Conservation (phyloP, 2,797 vertebrate genomes). For the Pelobates cultripes region DNA sequence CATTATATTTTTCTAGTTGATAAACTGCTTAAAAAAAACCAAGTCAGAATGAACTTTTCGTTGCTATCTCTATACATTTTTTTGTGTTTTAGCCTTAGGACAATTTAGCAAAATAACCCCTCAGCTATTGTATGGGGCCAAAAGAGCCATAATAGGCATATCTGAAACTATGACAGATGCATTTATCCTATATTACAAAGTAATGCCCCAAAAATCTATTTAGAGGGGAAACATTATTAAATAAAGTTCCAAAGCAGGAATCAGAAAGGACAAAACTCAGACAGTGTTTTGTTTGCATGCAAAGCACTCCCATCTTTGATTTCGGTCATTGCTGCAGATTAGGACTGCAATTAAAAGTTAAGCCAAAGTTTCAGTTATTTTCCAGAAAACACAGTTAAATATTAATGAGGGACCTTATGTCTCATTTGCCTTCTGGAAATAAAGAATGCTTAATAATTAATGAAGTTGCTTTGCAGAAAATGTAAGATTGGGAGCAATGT, state of each 20-base stretch:
- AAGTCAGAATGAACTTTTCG: background rate
- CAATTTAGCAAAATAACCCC: slow-evolving; percentile 43
- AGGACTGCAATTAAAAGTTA: slow-evolving; percentile 76
- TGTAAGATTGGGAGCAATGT: slow-evolving; percentile 75
- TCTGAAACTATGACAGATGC: slow-evolving; percentile 44
- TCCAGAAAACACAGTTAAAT: slow-evolving; percentile 72
- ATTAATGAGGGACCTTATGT: slow-evolving; percentile 77
- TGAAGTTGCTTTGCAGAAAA: slow-evolving; percentile 77
- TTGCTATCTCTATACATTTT: slow-evolving; percentile 15
- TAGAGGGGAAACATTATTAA: slow-evolving; percentile 45
- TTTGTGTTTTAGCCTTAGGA: slow-evolving; percentile 49
- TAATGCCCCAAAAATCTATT: slow-evolving; percentile 44
- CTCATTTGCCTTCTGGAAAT: slow-evolving; percentile 75
- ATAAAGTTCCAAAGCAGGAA: slow-evolving; percentile 23
- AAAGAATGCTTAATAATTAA: slow-evolving; percentile 78
- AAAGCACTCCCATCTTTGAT: slow-evolving; percentile 29
- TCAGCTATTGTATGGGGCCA: slow-evolving; percentile 41
- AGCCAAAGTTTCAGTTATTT: slow-evolving; percentile 78
- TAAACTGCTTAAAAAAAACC: too few species aligned
- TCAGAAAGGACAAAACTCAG: background rate
- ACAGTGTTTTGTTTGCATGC: background rate
- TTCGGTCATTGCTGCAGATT: slow-evolving; percentile 53
- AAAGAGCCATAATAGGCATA: slow-evolving; percentile 52
- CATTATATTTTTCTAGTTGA: too few species aligned
- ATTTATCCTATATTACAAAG: slow-evolving; percentile 49